phyloP scores from a whole-genome alignment of 2,888 invertebrate genomes.

The Ornithoptera alexandrae region DNA sequence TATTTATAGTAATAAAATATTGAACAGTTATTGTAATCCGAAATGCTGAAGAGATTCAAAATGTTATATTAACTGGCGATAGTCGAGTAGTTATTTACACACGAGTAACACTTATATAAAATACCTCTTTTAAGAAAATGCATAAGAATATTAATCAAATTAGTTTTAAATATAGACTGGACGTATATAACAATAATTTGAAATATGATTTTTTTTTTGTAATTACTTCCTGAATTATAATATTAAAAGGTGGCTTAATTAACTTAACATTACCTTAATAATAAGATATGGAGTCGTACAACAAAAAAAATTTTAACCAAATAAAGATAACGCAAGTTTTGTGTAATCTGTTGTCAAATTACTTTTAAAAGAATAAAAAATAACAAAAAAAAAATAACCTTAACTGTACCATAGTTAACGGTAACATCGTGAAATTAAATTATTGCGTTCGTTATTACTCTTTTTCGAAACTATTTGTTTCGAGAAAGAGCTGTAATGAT shows the following conservation, averaged over 20 bases:
- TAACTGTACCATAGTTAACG: constrained; percentile 15
- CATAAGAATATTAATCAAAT: constrained; percentile 54
- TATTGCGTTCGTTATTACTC: constrained; percentile 15
- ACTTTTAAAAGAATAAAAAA: constrained; percentile 6
- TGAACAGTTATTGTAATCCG: constrained; percentile 65
- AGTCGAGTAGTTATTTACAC: constrained; percentile 57
- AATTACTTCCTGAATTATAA: constrained; percentile 47
- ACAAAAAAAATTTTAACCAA: constrained; percentile 24
- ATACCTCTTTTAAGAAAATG: constrained; percentile 62
- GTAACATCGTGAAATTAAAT: constrained; percentile 23
- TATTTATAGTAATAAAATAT: constrained; percentile 66
- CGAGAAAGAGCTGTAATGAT: constrained; percentile 16
- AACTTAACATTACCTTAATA: constrained; percentile 64
- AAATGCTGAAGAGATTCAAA: constrained; percentile 77
- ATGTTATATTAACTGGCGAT: constrained; percentile 63
- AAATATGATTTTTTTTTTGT: constrained; percentile 59
- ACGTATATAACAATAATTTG: constrained; percentile 59
- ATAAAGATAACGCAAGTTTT: constrained; percentile 19
- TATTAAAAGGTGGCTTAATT: constrained; percentile 65
- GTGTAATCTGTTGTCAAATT: constrained; percentile 1
- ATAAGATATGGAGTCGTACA: constrained; percentile 37
- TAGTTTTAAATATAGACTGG: constrained; percentile 64
- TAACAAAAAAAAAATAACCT: constrained; percentile 24
- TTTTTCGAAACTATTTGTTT: constrained; percentile 15
- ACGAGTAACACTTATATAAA: constrained; percentile 53